These are phyloP conservation scores for Anthopleura sola DNA, from an alignment of 64 coral and sea anemone genomes.

Conservation along the genomic window DNA sequence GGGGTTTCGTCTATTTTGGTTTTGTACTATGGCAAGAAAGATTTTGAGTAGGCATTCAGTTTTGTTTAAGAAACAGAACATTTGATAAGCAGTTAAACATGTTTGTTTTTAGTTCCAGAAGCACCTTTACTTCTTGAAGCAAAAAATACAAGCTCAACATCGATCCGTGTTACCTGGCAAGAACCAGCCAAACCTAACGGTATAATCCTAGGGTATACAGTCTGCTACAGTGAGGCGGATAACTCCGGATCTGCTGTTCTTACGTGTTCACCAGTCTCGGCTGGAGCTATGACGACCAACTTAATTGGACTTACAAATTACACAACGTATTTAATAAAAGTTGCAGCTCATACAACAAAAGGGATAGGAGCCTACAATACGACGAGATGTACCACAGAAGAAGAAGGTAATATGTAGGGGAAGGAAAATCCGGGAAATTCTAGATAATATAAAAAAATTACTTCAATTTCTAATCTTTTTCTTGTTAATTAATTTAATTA, in stretches of 20 bases:
- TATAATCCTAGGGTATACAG: constrained; percentile 24
- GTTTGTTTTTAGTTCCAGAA: constrained; percentile 17
- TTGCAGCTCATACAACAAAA: constrained; percentile 25
- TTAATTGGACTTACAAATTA: constrained; percentile 12
- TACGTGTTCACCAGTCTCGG: not conserved
- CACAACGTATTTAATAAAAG: constrained; percentile 29
- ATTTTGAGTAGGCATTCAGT: too few relatives aligned
- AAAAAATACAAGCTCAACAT: constrained; percentile 15
- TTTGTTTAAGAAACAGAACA: too few relatives aligned
- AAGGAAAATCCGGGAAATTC: too few relatives aligned
- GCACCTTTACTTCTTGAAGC: constrained; percentile 6
- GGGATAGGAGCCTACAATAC: constrained; percentile 1
- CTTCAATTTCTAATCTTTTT: not conserved
- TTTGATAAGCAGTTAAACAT: not conserved
- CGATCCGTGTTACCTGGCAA: constrained; percentile 26
- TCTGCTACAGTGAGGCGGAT: not conserved
- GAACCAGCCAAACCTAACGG: constrained; percentile 3
- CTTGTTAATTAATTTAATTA: too few relatives aligned
- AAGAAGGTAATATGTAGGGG: constrained; percentile 24
- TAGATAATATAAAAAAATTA: not conserved
- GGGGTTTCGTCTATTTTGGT: too few relatives aligned
- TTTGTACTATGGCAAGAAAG: too few relatives aligned
- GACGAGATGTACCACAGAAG: constrained; percentile 18
- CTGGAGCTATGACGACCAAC: not conserved
- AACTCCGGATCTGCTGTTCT: not conserved